Evolutionary conservation across 2,797 vertebrate species (phyloP).

Genomic region (Corythornis leucogaster): DNA sequence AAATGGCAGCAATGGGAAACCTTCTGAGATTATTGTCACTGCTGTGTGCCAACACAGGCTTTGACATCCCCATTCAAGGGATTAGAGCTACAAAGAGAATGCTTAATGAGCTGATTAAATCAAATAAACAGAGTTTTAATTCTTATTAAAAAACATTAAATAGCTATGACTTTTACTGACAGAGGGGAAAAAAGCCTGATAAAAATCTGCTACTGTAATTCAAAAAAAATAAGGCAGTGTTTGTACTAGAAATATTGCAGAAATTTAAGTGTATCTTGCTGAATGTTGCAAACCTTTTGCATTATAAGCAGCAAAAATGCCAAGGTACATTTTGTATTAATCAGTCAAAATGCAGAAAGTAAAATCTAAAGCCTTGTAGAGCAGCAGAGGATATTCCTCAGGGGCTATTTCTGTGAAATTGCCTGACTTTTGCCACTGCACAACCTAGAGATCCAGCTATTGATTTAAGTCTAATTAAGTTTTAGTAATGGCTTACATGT

Average conservation of each 20-base stretch:
- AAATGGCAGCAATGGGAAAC: background rate
- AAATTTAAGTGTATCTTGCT: slow-evolving; percentile 57
- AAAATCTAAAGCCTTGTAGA: slow-evolving; percentile 67
- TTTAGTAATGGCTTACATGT: slow-evolving; percentile 76
- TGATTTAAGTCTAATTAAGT: slow-evolving; percentile 80
- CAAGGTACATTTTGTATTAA: slow-evolving; percentile 78
- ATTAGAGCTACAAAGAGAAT: slow-evolving; percentile 59
- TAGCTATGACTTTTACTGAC: slow-evolving; percentile 28
- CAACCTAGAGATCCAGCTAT: slow-evolving; percentile 72
- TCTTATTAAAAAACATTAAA: slow-evolving; percentile 55
- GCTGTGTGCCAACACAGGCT: slow-evolving; percentile 8
- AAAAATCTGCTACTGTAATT: slow-evolving; percentile 37
- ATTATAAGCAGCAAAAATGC: slow-evolving; percentile 75
- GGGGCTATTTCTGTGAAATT: slow-evolving; percentile 71
- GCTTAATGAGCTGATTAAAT: slow-evolving; percentile 49
- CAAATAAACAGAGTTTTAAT: slow-evolving; percentile 57
- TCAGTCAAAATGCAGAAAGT: slow-evolving; percentile 79
- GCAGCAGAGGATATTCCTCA: slow-evolving; percentile 71
- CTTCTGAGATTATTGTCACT: slow-evolving; percentile 35
- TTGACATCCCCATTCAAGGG: slow-evolving; percentile 46
- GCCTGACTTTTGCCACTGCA: slow-evolving; percentile 71
- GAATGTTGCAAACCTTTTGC: slow-evolving; percentile 71
- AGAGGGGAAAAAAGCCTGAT: background rate
- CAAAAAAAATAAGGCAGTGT: slow-evolving; percentile 60
- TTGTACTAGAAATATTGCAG: slow-evolving; percentile 49